These are phyloP conservation scores for Dione juno DNA, from an alignment of 2,888 invertebrate genomes.

Conservation along the genomic window DNA sequence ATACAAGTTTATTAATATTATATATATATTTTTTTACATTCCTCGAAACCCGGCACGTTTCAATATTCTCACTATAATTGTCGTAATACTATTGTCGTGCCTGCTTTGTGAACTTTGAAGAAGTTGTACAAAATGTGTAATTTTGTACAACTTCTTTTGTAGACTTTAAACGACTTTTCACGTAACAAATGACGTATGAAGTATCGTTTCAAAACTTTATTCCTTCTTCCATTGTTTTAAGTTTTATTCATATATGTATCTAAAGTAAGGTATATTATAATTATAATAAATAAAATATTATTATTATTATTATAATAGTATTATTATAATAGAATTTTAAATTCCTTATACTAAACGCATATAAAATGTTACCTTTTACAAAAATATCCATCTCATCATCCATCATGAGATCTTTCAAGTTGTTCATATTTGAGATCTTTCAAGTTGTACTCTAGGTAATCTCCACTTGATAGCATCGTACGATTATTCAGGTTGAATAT, in stretches of 20 bases:
- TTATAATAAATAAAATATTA: no score
- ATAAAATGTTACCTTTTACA: neutral
- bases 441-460: conserved; percentile 1
- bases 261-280: no score
- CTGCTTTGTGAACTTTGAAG: neutral
- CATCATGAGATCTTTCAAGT: no score
- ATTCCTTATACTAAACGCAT: neutral
- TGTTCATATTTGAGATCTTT: neutral
- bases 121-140: no score
- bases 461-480: conserved; percentile 1
- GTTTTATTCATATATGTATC: neutral
- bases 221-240: neutral
- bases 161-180: conserved; percentile 1
- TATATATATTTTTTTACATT: neutral
- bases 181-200: neutral
- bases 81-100: neutral
- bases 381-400: no score
- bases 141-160: neutral
- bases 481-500: conserved; percentile 3
- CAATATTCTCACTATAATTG: neutral
- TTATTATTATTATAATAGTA: no score
- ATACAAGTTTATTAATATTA: neutral
- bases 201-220: neutral
- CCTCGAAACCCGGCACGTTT: neutral
- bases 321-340: neutral